Evolutionary conservation across 1,140 invertebrate species (phyloP).

Genomic region (Kradibia gibbosae): DNA sequence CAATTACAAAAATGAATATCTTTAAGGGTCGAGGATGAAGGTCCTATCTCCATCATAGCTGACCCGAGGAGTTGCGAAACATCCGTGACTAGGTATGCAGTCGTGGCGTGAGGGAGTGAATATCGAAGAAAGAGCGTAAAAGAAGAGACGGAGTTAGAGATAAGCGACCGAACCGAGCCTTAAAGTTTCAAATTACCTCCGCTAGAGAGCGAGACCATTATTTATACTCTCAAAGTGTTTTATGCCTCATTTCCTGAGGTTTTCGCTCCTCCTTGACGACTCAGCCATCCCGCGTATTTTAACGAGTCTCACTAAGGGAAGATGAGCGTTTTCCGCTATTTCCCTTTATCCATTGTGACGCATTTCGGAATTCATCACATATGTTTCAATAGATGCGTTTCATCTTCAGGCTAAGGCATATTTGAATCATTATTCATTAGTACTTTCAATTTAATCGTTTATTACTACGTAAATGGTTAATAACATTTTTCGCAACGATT

Average conservation of each 20-base stretch:
- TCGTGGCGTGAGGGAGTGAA: not conserved
- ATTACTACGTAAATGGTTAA: not conserved
- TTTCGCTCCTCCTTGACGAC: slow-evolving; percentile 7
- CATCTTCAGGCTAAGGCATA: no score
- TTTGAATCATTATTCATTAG: not conserved
- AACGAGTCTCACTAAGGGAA: not conserved
- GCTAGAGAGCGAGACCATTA: slow-evolving; percentile 8
- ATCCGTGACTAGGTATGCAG: not conserved
- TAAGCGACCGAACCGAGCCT: not conserved
- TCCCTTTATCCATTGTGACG: not conserved
- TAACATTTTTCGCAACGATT: not conserved
- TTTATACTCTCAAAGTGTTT: slow-evolving; percentile 33
- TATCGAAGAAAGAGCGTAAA: not conserved
- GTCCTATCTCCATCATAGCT: not conserved
- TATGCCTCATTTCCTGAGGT: slow-evolving; percentile 27
- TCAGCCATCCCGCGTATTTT: slow-evolving; percentile 27
- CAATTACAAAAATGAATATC: no score
- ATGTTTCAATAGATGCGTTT: not conserved
- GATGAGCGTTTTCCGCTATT: not conserved
- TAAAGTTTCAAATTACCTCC: slow-evolving; percentile 18
- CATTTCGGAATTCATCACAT: not conserved
- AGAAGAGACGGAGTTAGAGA: slow-evolving; percentile 1
- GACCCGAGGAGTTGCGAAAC: not conserved
- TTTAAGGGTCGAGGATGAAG: not conserved
- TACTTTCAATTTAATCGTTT: not conserved